phyloP scores from a whole-genome alignment of 1,140 invertebrate species.

The Penaeus chinensis region DNA sequence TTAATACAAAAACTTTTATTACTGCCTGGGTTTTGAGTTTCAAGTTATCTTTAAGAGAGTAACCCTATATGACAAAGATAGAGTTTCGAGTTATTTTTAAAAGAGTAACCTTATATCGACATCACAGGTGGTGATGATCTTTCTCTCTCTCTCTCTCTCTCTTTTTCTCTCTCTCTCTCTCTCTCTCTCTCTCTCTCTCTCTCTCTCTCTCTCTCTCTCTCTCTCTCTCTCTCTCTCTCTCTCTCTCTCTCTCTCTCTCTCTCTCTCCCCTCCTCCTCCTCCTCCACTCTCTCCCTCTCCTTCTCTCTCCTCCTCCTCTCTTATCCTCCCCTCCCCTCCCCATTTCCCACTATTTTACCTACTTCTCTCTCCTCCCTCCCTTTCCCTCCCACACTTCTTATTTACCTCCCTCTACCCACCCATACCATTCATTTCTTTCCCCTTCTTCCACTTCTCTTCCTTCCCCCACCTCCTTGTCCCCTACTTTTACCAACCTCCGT shows the following conservation, averaged over 20 bases:
- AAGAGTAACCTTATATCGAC: background rate
- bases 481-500: too few species aligned
- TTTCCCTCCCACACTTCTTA: too few species aligned
- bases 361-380: too few species aligned
- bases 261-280: background rate
- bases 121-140: background rate
- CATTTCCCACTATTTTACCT: too few species aligned
- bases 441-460: too few species aligned
- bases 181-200: background rate
- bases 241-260: background rate
- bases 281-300: background rate
- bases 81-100: background rate
- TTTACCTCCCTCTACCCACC: too few species aligned
- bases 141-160: background rate
- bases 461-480: too few species aligned
- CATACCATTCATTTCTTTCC: too few species aligned
- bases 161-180: background rate
- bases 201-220: background rate
- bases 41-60: too few species aligned
- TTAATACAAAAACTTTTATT: too few species aligned
- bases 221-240: background rate
- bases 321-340: conserved; percentile 65
- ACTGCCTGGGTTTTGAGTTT: too few species aligned
- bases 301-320: background rate
- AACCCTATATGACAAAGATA: conserved; percentile 60